Percentiles rank a stretch among this genome's conserved stretches.
Evolutionary conservation across 2,888 invertebrate genomes (phyloP).

Genomic region (Erebia palarica): DNA sequence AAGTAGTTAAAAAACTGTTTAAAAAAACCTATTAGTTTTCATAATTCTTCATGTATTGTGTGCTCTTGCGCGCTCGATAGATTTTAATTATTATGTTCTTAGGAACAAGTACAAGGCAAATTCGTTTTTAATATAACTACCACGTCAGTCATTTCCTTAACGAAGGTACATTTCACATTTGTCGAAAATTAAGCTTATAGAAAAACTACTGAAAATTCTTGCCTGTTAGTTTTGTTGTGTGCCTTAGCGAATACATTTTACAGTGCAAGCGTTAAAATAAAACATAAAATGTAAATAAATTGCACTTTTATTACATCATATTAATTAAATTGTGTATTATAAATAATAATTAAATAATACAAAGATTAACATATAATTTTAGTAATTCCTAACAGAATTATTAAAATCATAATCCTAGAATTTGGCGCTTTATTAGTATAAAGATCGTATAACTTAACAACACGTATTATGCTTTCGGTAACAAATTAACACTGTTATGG

Average conservation of each 20-base stretch:
- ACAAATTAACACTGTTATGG: not conserved
- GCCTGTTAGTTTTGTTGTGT: not conserved
- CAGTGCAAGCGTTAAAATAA: slow-evolving; percentile 38
- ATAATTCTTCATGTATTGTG: not conserved
- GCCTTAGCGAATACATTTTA: not conserved
- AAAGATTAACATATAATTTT: not conserved
- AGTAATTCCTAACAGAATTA: not conserved
- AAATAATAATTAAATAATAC: not conserved
- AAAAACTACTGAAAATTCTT: too few species aligned
- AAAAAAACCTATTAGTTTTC: not conserved
- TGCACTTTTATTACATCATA: slow-evolving; percentile 36
- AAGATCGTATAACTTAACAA: slow-evolving; percentile 24
- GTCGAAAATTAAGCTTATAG: not conserved
- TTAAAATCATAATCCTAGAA: not conserved
- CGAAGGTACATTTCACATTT: not conserved
- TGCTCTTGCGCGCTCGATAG: not conserved
- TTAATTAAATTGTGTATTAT: slow-evolving; percentile 7
- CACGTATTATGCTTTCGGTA: not conserved
- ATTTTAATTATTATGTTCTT: not conserved
- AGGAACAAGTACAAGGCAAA: not conserved
- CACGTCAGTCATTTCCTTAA: not conserved
- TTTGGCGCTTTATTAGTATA: not conserved
- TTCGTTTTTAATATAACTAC: not conserved
- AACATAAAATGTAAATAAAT: slow-evolving; percentile 33
- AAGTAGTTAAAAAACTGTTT: not conserved